Conservation (phyloP, 2,888 invertebrate species). For the Mycalesis mineus region DNA sequence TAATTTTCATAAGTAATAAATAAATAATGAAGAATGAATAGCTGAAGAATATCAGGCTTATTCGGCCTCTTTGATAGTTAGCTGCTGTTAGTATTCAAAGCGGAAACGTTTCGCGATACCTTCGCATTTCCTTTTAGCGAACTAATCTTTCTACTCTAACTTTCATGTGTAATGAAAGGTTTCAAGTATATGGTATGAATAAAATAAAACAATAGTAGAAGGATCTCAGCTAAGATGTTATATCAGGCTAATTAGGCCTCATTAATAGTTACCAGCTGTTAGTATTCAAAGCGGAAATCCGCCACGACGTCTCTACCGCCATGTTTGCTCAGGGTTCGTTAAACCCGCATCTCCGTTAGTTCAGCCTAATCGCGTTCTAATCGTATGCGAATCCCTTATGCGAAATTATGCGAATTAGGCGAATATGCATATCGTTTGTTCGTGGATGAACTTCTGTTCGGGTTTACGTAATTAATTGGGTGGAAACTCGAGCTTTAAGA, state of each 20-base stretch:
- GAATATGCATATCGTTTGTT: slow-evolving; percentile 21
- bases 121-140: no score
- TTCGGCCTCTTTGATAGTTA: no score
- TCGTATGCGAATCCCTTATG: slow-evolving; percentile 55
- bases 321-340: slow-evolving; percentile 47
- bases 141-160: no score
- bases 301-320: slow-evolving; percentile 8
- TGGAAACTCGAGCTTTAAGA: not conserved
- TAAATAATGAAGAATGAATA: no score
- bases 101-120: no score
- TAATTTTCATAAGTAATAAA: no score
- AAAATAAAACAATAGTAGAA: not conserved
- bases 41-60: no score
- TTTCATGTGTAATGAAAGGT: no score
- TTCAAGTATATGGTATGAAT: no score
- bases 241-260: slow-evolving; percentile 7
- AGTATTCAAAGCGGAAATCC: slow-evolving; percentile 21
- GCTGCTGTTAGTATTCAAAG: no score
- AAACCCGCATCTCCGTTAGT: slow-evolving; percentile 40
- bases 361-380: slow-evolving; percentile 51
- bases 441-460: slow-evolving; percentile 9
- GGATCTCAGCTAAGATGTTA: not conserved
- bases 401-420: slow-evolving; percentile 30
- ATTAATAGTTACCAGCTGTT: slow-evolving; percentile 20
- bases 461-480: slow-evolving; percentile 3